phyloP scores from a whole-genome alignment of 2,113 vertebrate genomes.

The Callopanchax toddi region DNA sequence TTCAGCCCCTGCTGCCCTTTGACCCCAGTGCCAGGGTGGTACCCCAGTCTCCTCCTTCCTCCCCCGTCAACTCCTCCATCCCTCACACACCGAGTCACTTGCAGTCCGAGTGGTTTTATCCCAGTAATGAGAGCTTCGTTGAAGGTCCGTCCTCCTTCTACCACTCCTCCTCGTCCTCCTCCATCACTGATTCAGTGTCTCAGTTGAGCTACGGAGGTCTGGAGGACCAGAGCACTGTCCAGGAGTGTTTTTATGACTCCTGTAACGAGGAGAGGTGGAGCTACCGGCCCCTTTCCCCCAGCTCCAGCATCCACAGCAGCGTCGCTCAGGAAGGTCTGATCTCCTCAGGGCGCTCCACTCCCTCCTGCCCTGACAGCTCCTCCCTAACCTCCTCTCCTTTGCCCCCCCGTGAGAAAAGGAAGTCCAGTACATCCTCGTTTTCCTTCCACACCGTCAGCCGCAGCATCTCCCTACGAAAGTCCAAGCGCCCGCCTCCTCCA shows the following conservation, averaged over 20 bases:
- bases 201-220: conserved; percentile 58
- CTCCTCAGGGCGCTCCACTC: conserved; percentile 77
- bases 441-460: conserved; percentile 37
- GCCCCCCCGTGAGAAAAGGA: conserved; percentile 22
- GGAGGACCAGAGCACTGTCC: conserved; percentile 47
- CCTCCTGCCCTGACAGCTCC: conserved; percentile 67
- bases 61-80: conserved; percentile 62
- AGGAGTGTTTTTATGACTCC: conserved; percentile 59
- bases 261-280: conserved; percentile 76
- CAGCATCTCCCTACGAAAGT: conserved; percentile 90
- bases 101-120: conserved; percentile 57
- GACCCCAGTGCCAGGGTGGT: conserved; percentile 18
- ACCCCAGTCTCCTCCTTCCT: conserved; percentile 47
- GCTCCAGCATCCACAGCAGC: conserved; percentile 42
- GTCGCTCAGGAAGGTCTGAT: conserved; percentile 60
- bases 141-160: conserved; percentile 71
- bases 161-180: conserved; percentile 66
- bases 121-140: conserved; percentile 20
- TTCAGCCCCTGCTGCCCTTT: conserved; percentile 41
- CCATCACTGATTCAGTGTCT: conserved; percentile 70
- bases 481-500: conserved; percentile 88
- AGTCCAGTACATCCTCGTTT: conserved; percentile 43
- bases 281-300: conserved; percentile 50
- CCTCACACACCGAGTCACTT: conserved; percentile 65
- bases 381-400: conserved; percentile 70